Evolutionary conservation across 2,888 invertebrate species (phyloP).

Genomic region (Allophyes oxyacanthae): DNA sequence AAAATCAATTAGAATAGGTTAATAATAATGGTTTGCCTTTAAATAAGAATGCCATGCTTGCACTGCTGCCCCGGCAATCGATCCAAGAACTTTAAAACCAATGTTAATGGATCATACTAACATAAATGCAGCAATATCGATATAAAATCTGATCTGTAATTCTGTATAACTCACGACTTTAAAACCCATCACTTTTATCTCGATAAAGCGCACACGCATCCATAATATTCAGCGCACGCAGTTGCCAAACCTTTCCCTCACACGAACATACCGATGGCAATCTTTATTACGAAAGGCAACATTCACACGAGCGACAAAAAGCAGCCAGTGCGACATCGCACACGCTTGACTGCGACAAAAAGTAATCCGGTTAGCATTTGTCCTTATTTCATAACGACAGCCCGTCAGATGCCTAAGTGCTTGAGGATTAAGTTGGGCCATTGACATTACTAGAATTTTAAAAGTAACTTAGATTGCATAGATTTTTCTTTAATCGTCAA

Average conservation of each 20-base stretch:
- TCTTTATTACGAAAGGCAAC: slow-evolving; percentile 53
- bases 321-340: slow-evolving; percentile 36
- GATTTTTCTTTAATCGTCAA: too few species aligned
- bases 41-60: too few species aligned
- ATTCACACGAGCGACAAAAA: slow-evolving; percentile 59
- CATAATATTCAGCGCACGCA: slow-evolving; percentile 13
- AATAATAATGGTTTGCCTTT: too few species aligned
- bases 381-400: slow-evolving; percentile 46
- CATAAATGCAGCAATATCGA: slow-evolving; percentile 7
- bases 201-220: slow-evolving; percentile 17
- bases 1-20: too few species aligned
- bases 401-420: slow-evolving; percentile 12
- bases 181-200: slow-evolving; percentile 15
- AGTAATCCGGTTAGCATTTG: slow-evolving; percentile 45
- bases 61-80: too few species aligned
- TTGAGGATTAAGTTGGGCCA: slow-evolving; percentile 22
- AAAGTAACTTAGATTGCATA: not conserved
- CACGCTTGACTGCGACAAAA: slow-evolving; percentile 38
- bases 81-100: too few species aligned
- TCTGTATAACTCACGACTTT: slow-evolving; percentile 16
- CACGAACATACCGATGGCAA: slow-evolving; percentile 18
- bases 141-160: not conserved
- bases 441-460: slow-evolving; percentile 9
- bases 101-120: too few species aligned
- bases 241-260: too few species aligned